Evolutionary conservation across 53 echinoderm and acorn worm species (phyloP).

Genomic region (Stichopus horrens): DNA sequence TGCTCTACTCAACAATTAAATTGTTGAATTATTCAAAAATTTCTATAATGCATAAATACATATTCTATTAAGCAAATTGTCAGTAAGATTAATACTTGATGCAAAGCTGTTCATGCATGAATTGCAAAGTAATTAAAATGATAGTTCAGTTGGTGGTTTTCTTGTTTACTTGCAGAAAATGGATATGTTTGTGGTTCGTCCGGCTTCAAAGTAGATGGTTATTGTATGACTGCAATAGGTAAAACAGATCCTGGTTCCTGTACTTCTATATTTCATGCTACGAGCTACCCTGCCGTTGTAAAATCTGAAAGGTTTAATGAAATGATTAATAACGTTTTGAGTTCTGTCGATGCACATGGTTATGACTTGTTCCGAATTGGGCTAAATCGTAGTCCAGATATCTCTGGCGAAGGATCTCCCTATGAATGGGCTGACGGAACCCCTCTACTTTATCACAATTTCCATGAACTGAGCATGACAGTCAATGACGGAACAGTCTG

Average conservation of each 20-base stretch:
- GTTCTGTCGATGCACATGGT: neutral
- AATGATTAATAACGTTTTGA: neutral
- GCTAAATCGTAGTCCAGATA: neutral
- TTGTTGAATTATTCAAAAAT: no score
- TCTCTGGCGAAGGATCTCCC: neutral
- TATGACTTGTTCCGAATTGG: neutral
- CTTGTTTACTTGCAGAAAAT: neutral
- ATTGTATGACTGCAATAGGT: neutral
- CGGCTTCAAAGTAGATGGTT: neutral
- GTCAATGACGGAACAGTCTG: neutral
- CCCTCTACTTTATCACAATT: neutral
- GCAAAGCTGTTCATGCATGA: no score
- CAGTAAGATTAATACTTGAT: no score
- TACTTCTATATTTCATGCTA: slow-evolving; percentile 2
- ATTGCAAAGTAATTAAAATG: no score
- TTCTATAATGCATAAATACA: no score
- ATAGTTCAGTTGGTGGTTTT: no score
- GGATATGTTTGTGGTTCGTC: slow-evolving; percentile 7
- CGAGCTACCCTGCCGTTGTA: neutral
- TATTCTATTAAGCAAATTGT: no score
- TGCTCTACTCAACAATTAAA: no score
- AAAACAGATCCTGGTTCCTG: neutral
- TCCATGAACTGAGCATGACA: neutral
- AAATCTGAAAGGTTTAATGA: neutral
- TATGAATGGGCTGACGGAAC: neutral